phyloP scores from a whole-genome alignment of 2,888 invertebrate species.

The Pristionchus maxplancki region DNA sequence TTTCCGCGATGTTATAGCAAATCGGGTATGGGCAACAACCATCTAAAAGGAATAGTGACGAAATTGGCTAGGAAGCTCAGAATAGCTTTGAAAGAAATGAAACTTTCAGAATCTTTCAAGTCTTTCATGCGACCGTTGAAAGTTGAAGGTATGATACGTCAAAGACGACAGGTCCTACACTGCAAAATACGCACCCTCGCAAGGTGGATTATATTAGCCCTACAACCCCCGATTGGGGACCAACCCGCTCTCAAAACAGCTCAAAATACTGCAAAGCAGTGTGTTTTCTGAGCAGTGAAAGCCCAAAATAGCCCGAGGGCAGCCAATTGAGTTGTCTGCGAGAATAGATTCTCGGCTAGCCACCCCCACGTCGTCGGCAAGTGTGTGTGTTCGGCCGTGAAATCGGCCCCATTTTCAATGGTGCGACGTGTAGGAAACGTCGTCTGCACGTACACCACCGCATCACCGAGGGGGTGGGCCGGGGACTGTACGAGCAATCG shows the following conservation, averaged over 20 bases:
- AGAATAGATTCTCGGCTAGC: background rate
- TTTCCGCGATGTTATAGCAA: no score
- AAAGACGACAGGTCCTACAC: no score
- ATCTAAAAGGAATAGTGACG: no score
- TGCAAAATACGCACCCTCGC: background rate
- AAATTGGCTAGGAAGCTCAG: no score
- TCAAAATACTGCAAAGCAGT: background rate
- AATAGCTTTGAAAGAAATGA: no score
- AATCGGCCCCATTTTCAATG: background rate
- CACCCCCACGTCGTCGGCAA: background rate
- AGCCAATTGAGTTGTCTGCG: conserved; percentile 2
- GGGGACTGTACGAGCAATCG: background rate
- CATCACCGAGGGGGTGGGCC: background rate
- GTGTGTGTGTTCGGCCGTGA: conserved; percentile 10
- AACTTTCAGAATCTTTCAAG: no score
- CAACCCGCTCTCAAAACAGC: background rate
- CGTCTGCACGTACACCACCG: conserved; percentile 23
- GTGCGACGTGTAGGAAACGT: background rate
- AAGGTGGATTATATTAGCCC: background rate
- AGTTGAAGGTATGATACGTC: no score
- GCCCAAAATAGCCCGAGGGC: background rate
- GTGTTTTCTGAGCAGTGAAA: background rate
- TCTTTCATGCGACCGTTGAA: no score
- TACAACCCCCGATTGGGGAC: background rate
- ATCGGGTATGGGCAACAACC: no score